Base-by-base conservation (phyloP, 2,797 vertebrate genomes). In the Emydoidea blandingii region DNA sequence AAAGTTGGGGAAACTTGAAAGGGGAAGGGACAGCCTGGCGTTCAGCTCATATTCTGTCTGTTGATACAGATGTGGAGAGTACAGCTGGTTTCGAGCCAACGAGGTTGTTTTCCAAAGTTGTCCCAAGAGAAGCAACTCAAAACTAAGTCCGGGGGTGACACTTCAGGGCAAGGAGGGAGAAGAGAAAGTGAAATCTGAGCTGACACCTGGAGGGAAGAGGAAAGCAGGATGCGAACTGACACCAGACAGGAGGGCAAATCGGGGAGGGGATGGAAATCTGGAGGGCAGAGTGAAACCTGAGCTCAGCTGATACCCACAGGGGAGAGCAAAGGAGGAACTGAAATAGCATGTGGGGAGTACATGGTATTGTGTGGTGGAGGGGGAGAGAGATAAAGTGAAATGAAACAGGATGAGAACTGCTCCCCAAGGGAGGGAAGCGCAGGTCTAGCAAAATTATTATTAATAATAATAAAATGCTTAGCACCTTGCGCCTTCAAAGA, bases 401-500 rank as follows among this genome's bases (percentile, higher is more conserved):
- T 87, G 87, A 94, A 88, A 81, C 94, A 3, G 85, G 62, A 12
- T 91, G 95, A 92, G 95, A 97, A 84, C 95, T 94, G 88, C 94
- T 96, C 95, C 96, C 96, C 34, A 76, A 49, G 59, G 97, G 53
- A 96, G 91, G 94, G 96, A 97, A 96, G 97, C 92, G 90, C 95
- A 94, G 95, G 81, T 85, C 19, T 81, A 91, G 54, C 7, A 25
- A 97, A 98, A 97, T 97, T 94, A 96, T 97, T 96, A 97, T 97
- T 96, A 97, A 96, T 97, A 98, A 97, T 96, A 97, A 97, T 49
- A 81, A 85, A 97, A 87, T 95, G 90, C 93, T 81, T 76, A 49
- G 93, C 23, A 76, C 72, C 16, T 86, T 3, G 86, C 83, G 81
- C 92, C 96, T 97, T 97, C 97, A 97, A 97, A 97, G 97, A 96